Conservation (phyloP, 2,113 vertebrate species). For the human region GRCh38 chr17:6402001-6402500, state of each 20-base stretch:
- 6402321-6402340: not conserved
- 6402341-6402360: not conserved
- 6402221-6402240: not conserved
- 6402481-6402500: not conserved
- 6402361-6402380: not conserved
- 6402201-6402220: not conserved
- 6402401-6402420: not conserved
- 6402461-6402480: not conserved
- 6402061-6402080: no score
- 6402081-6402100: no score
- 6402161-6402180: no score
- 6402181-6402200: not conserved
- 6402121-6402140: no score
- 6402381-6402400: not conserved
- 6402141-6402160: no score
- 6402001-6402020: no score
- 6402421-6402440: not conserved
- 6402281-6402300: not conserved
- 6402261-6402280: not conserved
- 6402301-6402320: not conserved
- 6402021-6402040: no score
- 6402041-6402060: no score
- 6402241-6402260: not conserved
- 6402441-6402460: not conserved
- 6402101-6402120: no score